These are phyloP conservation scores for Campylomormyrus numenius DNA, from an alignment of 2,113 vertebrate genomes.

Conservation along the genomic window DNA sequence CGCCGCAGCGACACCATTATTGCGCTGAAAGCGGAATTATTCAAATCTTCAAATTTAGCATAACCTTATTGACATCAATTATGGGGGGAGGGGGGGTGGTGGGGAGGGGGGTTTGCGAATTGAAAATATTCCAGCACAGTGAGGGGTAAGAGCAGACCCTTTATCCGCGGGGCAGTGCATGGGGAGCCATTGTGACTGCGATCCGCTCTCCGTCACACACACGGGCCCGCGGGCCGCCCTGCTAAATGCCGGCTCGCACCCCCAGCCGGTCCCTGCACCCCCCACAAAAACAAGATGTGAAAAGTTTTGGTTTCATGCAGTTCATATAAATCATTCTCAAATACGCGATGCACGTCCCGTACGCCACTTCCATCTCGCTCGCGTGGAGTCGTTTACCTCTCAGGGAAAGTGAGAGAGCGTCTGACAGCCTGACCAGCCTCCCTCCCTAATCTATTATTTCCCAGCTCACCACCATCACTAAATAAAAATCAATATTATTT, in stretches of 20 bases:
- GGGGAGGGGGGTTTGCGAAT: constrained; percentile 27
- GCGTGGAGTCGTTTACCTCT: background rate
- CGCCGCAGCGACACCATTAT: too few species aligned
- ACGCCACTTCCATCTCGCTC: background rate
- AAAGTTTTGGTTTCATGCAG: background rate
- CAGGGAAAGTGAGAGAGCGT: background rate
- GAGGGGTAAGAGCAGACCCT: constrained; percentile 53
- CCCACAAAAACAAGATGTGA: background rate
- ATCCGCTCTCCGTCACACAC: constrained; percentile 10
- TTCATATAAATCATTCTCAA: background rate
- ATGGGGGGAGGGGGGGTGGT: constrained; percentile 34
- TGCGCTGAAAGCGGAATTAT: constrained; percentile 40
- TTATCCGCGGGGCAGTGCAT: constrained; percentile 46
- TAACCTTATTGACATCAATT: constrained; percentile 71
- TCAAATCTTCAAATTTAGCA: constrained; percentile 64
- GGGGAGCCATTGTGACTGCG: constrained; percentile 47
- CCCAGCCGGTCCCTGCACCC: background rate
- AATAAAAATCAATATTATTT: constrained; percentile 47
- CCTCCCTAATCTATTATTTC: constrained; percentile 43
- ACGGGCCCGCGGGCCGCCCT: background rate
- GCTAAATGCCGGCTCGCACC: background rate
- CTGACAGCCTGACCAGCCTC: constrained; percentile 3
- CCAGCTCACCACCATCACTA: constrained; percentile 33
- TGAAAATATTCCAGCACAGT: constrained; percentile 58
- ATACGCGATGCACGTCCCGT: background rate